These are phyloP conservation scores for Beaufortia kweichowensis DNA, from an alignment of 2,113 vertebrate genomes.

Conservation along the genomic window DNA sequence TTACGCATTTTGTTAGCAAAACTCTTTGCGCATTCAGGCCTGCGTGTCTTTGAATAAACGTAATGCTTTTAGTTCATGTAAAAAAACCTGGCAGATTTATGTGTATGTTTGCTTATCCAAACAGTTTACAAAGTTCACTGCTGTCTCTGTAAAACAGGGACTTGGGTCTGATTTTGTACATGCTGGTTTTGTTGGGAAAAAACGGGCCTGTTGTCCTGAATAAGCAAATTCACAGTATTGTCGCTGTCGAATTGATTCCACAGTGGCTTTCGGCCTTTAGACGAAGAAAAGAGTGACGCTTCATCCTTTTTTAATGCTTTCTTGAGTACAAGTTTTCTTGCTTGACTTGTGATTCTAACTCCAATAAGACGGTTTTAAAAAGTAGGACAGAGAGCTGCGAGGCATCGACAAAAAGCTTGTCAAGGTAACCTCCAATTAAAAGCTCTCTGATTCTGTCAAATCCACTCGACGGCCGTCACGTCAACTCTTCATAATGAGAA, in stretches of 20 bases:
- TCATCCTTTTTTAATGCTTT: slow-evolving; percentile 19
- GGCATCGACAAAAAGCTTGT: background rate
- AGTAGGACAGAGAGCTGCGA: background rate
- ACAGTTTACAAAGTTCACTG: background rate
- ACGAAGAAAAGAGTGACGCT: slow-evolving; percentile 1
- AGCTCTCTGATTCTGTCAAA: background rate
- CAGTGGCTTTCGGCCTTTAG: background rate
- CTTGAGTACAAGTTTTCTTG: background rate
- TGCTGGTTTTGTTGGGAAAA: background rate
- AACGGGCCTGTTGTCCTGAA: slow-evolving; percentile 9
- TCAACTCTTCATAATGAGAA: slow-evolving; percentile 2
- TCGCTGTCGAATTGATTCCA: slow-evolving; percentile 2
- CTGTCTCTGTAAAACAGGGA: background rate
- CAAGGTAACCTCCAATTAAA: slow-evolving; percentile 21
- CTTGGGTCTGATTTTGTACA: background rate
- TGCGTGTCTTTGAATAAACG: background rate
- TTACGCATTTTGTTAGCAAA: slow-evolving; percentile 3
- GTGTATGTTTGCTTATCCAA: background rate
- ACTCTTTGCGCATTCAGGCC: background rate
- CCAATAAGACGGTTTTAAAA: background rate
- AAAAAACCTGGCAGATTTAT: background rate
- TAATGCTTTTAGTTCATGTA: slow-evolving; percentile 19
- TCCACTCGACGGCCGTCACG: slow-evolving; percentile 1
- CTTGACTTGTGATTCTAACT: slow-evolving; percentile 6
- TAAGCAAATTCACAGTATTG: slow-evolving; percentile 23